Base-by-base conservation (phyloP, 2,888 invertebrate species). In the Ornithoptera alexandrae region DNA sequence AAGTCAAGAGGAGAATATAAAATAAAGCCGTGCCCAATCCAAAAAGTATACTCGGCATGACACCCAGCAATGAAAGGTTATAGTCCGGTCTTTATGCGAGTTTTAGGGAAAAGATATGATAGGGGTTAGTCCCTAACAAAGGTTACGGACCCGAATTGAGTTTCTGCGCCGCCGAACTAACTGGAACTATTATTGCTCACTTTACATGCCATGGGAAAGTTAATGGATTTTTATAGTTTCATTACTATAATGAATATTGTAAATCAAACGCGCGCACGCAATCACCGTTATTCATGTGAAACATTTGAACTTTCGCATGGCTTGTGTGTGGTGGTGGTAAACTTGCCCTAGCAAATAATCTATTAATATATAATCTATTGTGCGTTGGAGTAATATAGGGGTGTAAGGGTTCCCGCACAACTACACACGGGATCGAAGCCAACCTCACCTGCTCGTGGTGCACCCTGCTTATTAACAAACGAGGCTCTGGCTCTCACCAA, bases 201-300 rank as follows among this genome's bases (percentile, higher is more conserved):
- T 60, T 69, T 58, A 70, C 73, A 72, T 73, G 74, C 72, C 17
- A 72, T 57, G 66, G 42, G 66, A 30, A 66, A 64, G 60, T 62
- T 72, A 71, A 73, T 74, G 73, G 71, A 71, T 60, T 61, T 69
- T 73, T 69, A 73, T 74, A 74, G 71, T 72, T 74, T 73, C 73
- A 73, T 74, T 68, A 24, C 62, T 58, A 58, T 57, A 57, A 24
- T 42, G n/a, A 46, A 62, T 20, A 17, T 22, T 18, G 50, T 50
- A 30, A 58, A 62, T 46, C 24, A 46, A 24, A 58, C 6, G 62
- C 24, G 12, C 5, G 20, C 68, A 68, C 68, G 68, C 62, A 50
- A 68, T 42, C 58, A n/a, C n/a, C 22, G 6, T 62, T 50, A 15
- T 50, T 50, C 18, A 57, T 57, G n/a, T 12, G 20, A 20, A 57